phyloP scores from a whole-genome alignment of 2,113 vertebrate genomes.

The Synchiropus splendidus region DNA sequence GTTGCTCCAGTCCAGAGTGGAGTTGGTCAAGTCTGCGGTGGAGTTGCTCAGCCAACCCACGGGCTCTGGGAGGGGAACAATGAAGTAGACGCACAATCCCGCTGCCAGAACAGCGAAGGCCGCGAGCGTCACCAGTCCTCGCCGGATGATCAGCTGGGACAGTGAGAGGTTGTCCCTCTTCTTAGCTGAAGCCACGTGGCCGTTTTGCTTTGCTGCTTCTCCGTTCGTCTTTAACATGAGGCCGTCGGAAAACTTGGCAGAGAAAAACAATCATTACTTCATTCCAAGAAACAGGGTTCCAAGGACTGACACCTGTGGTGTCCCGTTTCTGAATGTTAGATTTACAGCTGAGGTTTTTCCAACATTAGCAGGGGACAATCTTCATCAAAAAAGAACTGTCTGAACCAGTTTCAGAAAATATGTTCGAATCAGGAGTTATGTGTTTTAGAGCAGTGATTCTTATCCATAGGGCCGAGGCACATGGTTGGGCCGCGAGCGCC shows the following conservation, averaged over 20 bases:
- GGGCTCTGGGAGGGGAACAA: conserved; percentile 42
- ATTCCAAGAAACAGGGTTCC: too few species aligned
- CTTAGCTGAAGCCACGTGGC: not conserved
- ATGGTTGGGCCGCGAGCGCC: too few species aligned
- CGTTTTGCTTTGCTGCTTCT: conserved; percentile 1
- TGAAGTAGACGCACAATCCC: conserved; percentile 40
- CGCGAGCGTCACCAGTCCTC: conserved; percentile 46
- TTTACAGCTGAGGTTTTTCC: too few species aligned
- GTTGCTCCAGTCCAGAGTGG: conserved; percentile 32
- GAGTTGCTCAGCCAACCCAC: not conserved
- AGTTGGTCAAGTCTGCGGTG: conserved; percentile 21
- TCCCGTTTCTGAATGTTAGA: too few species aligned
- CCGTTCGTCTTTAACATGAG: conserved; percentile 7
- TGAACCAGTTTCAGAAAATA: too few species aligned
- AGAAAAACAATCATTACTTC: not conserved
- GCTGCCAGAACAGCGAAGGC: conserved; percentile 40
- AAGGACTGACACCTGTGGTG: too few species aligned
- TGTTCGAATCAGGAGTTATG: too few species aligned
- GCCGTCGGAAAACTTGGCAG: conserved; percentile 33
- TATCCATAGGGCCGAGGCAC: too few species aligned
- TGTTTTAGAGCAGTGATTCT: too few species aligned
- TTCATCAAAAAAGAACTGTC: too few species aligned
- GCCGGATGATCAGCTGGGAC: conserved; percentile 59
- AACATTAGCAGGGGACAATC: too few species aligned
- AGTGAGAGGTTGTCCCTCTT: conserved; percentile 30